A percentile compares a stretch with the other conserved stretches of the same genome.
Evolutionary conservation across 2,797 vertebrate species (phyloP).

Genomic region (Dipus sagitta): DNA sequence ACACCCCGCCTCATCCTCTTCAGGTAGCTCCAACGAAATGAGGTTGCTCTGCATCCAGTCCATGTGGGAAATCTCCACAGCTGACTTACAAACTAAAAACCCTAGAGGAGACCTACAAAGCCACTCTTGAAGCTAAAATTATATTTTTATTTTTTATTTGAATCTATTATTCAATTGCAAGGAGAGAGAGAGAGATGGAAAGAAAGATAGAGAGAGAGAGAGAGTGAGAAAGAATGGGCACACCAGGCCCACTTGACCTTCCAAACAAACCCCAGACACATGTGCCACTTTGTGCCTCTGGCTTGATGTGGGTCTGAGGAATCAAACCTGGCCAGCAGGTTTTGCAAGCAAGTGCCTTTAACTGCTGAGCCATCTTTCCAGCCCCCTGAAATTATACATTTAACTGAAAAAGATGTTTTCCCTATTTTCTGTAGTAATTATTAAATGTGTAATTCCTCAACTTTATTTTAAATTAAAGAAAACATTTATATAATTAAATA

Average conservation of each 20-base stretch:
- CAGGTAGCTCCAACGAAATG: background rate
- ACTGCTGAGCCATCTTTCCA: no score
- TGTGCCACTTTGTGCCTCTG: no score
- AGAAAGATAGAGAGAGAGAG: no score
- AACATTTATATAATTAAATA: background rate
- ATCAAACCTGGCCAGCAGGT: no score
- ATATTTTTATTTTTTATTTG: background rate
- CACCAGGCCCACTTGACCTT: no score
- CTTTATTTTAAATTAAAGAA: conserved; percentile 41
- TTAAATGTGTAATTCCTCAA: background rate
- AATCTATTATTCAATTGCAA: no score
- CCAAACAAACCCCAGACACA: no score
- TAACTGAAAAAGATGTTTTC: background rate
- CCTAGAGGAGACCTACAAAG: background rate
- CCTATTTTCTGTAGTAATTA: background rate
- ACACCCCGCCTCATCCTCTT: background rate
- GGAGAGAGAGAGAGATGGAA: no score
- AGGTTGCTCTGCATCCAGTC: background rate
- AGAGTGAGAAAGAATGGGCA: no score
- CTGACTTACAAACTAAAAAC: background rate
- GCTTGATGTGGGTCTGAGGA: no score
- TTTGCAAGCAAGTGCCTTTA: no score
- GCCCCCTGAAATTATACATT: background rate
- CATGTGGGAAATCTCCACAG: background rate
- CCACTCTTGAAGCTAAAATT: background rate